Conservation (phyloP, 2,888 invertebrate species). For the Drosophila fungiperda region DNA sequence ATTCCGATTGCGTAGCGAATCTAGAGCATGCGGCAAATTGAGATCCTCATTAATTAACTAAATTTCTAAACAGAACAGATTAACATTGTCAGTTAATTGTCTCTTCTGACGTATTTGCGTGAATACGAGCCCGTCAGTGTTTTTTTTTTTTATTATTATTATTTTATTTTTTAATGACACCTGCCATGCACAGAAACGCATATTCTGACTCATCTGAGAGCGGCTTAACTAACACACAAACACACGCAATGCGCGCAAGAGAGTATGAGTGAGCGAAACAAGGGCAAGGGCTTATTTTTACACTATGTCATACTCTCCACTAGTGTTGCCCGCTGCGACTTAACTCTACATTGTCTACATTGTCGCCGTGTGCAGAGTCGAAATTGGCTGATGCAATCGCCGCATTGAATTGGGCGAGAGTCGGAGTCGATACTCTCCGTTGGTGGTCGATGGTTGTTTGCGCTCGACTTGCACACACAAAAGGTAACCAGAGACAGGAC, state of each 20-base stretch:
- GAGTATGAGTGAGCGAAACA: constrained; percentile 16
- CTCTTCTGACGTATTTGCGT: constrained; percentile 19
- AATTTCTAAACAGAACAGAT: constrained; percentile 36
- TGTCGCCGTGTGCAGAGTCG: constrained; percentile 28
- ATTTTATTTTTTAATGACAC: constrained; percentile 24
- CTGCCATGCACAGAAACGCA: constrained; percentile 20
- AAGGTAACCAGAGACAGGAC: constrained; percentile 43
- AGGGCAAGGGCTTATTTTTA: constrained; percentile 52
- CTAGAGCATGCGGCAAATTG: constrained; percentile 10
- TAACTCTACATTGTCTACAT: constrained; percentile 24
- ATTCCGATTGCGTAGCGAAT: constrained; percentile 32
- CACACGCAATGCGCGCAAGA: constrained; percentile 1
- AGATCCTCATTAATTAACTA: constrained; percentile 37
- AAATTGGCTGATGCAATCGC: constrained; percentile 77
- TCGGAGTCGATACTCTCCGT: constrained; percentile 37
- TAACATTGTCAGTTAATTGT: constrained; percentile 8
- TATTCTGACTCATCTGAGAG: constrained; percentile 32
- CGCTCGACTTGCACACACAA: constrained; percentile 63
- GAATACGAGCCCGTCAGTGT: background rate
- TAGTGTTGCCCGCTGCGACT: background rate
- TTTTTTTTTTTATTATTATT: constrained; percentile 6
- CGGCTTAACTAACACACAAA: constrained; percentile 15
- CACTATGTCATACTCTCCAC: constrained; percentile 13
- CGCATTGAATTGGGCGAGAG: constrained; percentile 65
- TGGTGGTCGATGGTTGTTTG: constrained; percentile 50